These are phyloP conservation scores for Zaprionus nigranus DNA, from an alignment of 1,140 invertebrate genomes.

Conservation along the genomic window DNA sequence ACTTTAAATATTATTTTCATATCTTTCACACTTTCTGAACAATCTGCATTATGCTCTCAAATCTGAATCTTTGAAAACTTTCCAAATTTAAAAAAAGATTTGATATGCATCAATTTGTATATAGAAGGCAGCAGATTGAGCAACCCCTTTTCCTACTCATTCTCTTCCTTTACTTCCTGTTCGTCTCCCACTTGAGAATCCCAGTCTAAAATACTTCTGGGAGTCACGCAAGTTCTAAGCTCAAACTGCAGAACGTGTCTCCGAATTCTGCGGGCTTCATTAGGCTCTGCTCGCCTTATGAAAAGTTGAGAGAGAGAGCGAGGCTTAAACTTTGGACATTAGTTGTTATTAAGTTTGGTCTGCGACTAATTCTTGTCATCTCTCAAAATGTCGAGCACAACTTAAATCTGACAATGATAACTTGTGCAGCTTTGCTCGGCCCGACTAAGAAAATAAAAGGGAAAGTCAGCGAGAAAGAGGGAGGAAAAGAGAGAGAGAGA, in stretches of 20 bases:
- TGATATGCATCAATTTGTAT: not conserved
- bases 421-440: slow-evolving; percentile 33
- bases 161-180: not conserved
- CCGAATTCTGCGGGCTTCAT: not conserved
- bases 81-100: not conserved
- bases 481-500: not conserved
- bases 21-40: too few relatives aligned
- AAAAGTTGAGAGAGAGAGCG: not conserved
- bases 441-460: slow-evolving; percentile 43
- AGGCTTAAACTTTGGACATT: slow-evolving; percentile 41
- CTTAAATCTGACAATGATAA: slow-evolving; percentile 49
- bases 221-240: not conserved
- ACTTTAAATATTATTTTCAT: too few relatives aligned
- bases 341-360: slow-evolving; percentile 16
- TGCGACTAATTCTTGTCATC: slow-evolving; percentile 46
- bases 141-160: not conserved
- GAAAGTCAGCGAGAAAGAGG: slow-evolving; percentile 48
- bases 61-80: too few relatives aligned
- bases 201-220: not conserved
- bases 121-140: not conserved
- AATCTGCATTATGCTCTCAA: too few relatives aligned
- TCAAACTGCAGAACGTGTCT: slow-evolving; percentile 18
- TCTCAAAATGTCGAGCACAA: slow-evolving; percentile 35
- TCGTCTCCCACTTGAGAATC: not conserved
- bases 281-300: not conserved